phyloP scores from a whole-genome alignment of 2,113 vertebrate species.

The Bujurquina vittata region DNA sequence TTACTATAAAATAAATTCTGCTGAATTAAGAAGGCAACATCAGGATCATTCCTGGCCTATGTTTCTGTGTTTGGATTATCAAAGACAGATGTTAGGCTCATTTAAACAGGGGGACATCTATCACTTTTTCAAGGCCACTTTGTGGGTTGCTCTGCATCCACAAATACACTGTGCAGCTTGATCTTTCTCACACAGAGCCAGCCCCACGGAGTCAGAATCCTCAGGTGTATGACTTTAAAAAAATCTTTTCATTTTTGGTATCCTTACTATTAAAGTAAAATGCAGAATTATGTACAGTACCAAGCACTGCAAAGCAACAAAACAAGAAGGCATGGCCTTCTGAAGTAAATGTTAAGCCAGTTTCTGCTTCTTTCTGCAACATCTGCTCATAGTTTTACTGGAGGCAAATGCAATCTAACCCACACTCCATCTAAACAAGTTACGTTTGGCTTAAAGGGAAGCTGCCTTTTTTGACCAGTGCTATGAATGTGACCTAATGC shows the following conservation, averaged over 20 bases:
- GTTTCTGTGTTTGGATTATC: background rate
- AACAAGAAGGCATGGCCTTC: background rate
- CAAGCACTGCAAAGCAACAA: background rate
- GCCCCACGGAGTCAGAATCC: background rate
- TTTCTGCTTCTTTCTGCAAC: background rate
- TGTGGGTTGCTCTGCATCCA: constrained; percentile 53
- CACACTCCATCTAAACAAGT: background rate
- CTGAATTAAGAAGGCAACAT: background rate
- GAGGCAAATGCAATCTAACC: background rate
- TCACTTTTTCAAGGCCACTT: constrained; percentile 57
- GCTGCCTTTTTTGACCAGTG: background rate
- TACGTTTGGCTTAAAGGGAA: background rate
- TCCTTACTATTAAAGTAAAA: background rate
- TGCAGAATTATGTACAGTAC: background rate
- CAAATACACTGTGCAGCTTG: constrained; percentile 12
- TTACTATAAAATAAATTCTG: background rate
- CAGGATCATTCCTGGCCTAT: background rate
- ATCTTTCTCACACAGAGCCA: background rate
- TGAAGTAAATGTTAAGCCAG: background rate
- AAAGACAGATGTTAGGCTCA: constrained; percentile 34
- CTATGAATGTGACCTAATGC: constrained; percentile 6
- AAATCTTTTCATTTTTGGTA: background rate
- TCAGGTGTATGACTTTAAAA: background rate
- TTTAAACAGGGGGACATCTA: constrained; percentile 45
- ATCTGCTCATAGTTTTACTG: background rate